phyloP scores from a whole-genome alignment of 92 coral and sea anemone species.

The Heliopora coerulea region DNA sequence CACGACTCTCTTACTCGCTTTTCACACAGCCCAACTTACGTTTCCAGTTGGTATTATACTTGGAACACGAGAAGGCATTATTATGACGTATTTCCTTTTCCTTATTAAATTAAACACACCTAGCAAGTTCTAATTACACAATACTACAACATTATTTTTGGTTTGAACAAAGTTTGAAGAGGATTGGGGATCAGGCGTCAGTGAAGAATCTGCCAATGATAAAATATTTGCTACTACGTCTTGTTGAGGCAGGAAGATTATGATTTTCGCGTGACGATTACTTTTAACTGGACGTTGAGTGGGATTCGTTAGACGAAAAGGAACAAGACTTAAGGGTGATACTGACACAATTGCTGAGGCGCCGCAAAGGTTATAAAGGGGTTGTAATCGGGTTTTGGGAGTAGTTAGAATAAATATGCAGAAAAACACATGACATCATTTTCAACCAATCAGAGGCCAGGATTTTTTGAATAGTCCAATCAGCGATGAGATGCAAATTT shows the following conservation, averaged over 20 bases:
- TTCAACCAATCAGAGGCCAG: no score
- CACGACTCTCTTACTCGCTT: not conserved
- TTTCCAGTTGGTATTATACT: no score
- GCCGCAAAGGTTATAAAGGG: slow-evolving; percentile 31
- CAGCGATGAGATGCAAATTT: no score
- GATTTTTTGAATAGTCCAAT: no score
- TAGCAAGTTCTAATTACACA: no score
- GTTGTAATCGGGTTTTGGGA: slow-evolving; percentile 28
- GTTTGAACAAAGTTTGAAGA: not conserved
- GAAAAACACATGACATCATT: no score
- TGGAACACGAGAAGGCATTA: no score
- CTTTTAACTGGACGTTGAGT: slow-evolving; percentile 35
- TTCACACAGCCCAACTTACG: no score
- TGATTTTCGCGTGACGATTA: slow-evolving; percentile 37
- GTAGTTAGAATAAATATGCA: no score
- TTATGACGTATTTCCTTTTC: no score
- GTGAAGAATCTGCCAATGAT: not conserved
- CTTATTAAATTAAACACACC: no score
- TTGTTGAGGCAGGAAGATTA: slow-evolving; percentile 6
- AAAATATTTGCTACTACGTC: slow-evolving; percentile 22
- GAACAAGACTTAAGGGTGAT: slow-evolving; percentile 34
- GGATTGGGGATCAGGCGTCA: not conserved
- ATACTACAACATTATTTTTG: no score
- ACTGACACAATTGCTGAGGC: slow-evolving; percentile 41
- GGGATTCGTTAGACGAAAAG: slow-evolving; percentile 47